Base-by-base conservation (phyloP, 2,888 invertebrate genomes). In the Seira sanloemensis region DNA sequence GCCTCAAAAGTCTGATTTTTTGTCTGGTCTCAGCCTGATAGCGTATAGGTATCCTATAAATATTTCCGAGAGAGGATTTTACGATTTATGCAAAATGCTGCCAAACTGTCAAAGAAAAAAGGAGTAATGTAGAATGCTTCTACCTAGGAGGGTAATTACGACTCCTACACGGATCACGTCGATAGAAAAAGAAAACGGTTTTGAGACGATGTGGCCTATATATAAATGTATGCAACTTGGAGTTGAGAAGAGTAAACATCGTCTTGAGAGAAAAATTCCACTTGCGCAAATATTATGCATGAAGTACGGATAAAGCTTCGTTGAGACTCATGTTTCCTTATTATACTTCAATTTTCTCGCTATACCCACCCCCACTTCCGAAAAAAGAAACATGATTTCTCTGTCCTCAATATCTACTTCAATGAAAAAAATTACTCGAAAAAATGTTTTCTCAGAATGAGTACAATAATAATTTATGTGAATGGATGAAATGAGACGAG, bases 101-200 rank as follows among this genome's bases (percentile, higher is more conserved):
- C 83, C 78, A 78, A 83, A 73, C 78, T 83, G 83, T 83, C 83
- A 78, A 73, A 73, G 18, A 67, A 67, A 62, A 65, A 65, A 65
- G 5, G n/a, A n/a, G n/a, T n/a, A 4, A 37, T 37, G 37, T 37
- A 37, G 37, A 37, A 37, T 37, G 74, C 74, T 74, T 74, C 83
- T 83, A 83, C 83, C 83, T 83, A 83, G 83, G 50, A 83, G 83
- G 83, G 83, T 83, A 83, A 83, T 83, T 83, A 78, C 78, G 77
- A 83, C 83, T 83, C 83, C 83, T 78, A 83, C 83, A 78, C 83
- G 67, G 50, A 69, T 78, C 77, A 69, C 69, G 77, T 58, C 66
- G 19, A 66, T 9, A 4, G 66, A 66, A 23, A 66, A 66, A 19
- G 23, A 19, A 66, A 19, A 66, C 2, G 7, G 2, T 19, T 2